Conservation (phyloP, 2,113 vertebrate genomes). For the Istiophorus platypterus region DNA sequence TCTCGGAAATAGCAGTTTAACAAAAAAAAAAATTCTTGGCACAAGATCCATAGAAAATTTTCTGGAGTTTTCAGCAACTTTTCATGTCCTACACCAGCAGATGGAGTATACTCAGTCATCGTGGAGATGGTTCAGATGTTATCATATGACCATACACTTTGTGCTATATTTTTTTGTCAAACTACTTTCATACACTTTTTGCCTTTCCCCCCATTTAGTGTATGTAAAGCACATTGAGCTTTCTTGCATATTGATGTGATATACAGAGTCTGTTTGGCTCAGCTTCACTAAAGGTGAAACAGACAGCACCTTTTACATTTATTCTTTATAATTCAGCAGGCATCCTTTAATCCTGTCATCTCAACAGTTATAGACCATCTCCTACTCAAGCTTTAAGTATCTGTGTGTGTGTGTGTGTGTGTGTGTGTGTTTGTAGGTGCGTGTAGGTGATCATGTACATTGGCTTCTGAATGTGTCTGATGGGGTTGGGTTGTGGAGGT, state of each 20-base stretch:
- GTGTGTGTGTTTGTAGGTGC: no score
- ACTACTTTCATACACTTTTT: not conserved
- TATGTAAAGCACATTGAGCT: not conserved
- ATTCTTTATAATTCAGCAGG: slow-evolving; percentile 40
- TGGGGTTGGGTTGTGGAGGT: not conserved
- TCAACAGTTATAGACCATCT: slow-evolving; percentile 37
- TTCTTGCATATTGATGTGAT: not conserved
- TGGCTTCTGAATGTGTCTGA: slow-evolving; percentile 1
- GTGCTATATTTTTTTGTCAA: not conserved
- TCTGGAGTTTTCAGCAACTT: not conserved
- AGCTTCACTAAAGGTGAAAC: slow-evolving; percentile 14
- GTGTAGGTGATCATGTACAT: not conserved
- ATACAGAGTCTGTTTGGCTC: not conserved
- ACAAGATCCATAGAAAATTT: not conserved
- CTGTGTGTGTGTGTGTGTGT: not conserved
- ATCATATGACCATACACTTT: not conserved
- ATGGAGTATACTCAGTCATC: not conserved
- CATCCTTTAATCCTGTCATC: slow-evolving; percentile 24
- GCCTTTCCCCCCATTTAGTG: not conserved
- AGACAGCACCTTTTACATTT: slow-evolving; percentile 31
- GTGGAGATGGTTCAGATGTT: not conserved
- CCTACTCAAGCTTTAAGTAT: not conserved
- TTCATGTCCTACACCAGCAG: not conserved
- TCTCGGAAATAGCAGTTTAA: not conserved
- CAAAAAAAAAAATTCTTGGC: not conserved